Evolutionary conservation across 2,797 vertebrate species (phyloP).

Genomic region (Lindbergichthys nudifrons): DNA sequence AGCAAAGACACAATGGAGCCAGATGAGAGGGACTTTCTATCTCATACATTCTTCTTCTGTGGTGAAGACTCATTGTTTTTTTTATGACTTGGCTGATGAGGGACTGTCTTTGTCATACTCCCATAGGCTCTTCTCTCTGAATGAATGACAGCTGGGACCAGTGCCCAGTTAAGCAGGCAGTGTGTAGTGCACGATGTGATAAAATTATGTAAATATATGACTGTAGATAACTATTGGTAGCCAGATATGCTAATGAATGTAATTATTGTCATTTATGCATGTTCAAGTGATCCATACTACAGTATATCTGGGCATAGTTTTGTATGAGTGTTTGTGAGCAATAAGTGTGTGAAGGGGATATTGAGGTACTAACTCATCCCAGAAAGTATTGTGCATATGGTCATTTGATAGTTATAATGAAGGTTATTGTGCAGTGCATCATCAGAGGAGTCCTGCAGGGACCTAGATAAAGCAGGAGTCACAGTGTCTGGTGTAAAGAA

Average conservation of each 20-base stretch:
- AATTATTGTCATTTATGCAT: not conserved
- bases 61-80: slow-evolving; percentile 10
- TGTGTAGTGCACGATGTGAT: not conserved
- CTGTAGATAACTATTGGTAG: not conserved
- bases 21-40: not conserved
- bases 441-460: not conserved
- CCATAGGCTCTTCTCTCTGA: slow-evolving; percentile 4
- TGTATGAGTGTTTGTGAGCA: slow-evolving; percentile 14
- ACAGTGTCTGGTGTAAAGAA: slow-evolving; percentile 13
- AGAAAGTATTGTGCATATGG: slow-evolving; percentile 49
- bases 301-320: slow-evolving; percentile 1
- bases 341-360: slow-evolving; percentile 13
- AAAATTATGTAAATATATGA: slow-evolving; percentile 11
- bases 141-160: slow-evolving; percentile 16
- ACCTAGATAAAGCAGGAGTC: slow-evolving; percentile 40
- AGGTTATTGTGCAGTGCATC: slow-evolving; percentile 5
- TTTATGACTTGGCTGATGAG: slow-evolving; percentile 20
- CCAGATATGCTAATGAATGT: not conserved
- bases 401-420: not conserved
- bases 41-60: slow-evolving; percentile 5
- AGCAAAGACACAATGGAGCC: slow-evolving; percentile 2
- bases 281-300: slow-evolving; percentile 6
- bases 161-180: not conserved
- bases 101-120: slow-evolving; percentile 34
- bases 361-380: slow-evolving; percentile 33